Conservation (phyloP, 2,888 invertebrate genomes). For the Nomada hirtipes region DNA sequence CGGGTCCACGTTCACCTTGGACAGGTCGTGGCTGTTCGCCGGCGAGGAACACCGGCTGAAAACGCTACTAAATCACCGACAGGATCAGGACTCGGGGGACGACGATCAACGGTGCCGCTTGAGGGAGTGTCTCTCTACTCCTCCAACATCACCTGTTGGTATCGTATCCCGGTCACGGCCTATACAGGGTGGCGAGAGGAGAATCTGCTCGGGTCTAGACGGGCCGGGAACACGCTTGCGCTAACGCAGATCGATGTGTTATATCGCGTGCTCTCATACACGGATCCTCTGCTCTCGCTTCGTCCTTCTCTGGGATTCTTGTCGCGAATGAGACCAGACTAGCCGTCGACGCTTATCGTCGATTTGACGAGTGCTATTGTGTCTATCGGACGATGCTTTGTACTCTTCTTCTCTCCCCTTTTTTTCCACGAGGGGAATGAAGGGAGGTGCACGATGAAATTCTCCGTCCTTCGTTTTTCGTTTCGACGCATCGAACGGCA, state of each 20-base stretch:
- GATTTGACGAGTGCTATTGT: conserved; percentile 50
- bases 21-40: conserved; percentile 14
- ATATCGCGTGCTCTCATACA: conserved; percentile 69
- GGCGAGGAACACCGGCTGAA: conserved; percentile 24
- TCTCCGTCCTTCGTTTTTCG: no score
- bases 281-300: conserved; percentile 16
- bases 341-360: conserved; percentile 33
- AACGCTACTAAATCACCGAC: conserved; percentile 63
- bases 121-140: conserved; percentile 80
- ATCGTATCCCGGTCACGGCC: conserved; percentile 77
- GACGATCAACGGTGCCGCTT: conserved; percentile 69
- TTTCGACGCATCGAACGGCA: background rate
- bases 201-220: conserved; percentile 43
- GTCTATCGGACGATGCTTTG: conserved; percentile 13
- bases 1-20: background rate
- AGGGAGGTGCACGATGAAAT: background rate
- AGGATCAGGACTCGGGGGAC: conserved; percentile 63
- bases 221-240: conserved; percentile 71
- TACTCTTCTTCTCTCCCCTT: no score
- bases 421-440: background rate
- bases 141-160: conserved; percentile 82
- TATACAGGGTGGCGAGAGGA: conserved; percentile 66
- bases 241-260: conserved; percentile 79
- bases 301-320: conserved; percentile 31
- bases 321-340: conserved; percentile 20